These are phyloP conservation scores for Campaea margaritaria DNA, from an alignment of 2,888 invertebrate genomes.

Conservation along the genomic window DNA sequence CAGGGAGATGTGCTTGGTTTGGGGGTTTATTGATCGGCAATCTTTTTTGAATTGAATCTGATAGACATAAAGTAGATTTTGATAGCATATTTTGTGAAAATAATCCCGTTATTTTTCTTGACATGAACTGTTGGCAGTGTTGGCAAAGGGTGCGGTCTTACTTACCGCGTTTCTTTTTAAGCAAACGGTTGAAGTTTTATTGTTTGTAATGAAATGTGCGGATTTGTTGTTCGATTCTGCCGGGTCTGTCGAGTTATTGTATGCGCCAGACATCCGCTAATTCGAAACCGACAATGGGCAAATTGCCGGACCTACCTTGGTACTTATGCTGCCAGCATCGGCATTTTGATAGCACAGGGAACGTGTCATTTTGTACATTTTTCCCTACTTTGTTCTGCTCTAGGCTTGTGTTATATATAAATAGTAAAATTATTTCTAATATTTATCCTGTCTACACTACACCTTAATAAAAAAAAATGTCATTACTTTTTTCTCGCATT, in stretches of 20 bases:
- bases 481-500: background rate
- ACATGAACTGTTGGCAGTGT: slow-evolving; percentile 17
- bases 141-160: slow-evolving; percentile 23
- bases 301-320: background rate
- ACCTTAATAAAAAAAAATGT: background rate
- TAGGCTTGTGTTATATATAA: background rate
- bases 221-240: slow-evolving; percentile 16
- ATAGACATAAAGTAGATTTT: background rate
- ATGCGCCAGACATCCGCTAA: slow-evolving; percentile 31
- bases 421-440: too few species aligned
- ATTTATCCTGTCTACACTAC: background rate
- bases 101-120: background rate
- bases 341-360: slow-evolving; percentile 25
- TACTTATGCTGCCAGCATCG: background rate
- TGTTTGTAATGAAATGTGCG: slow-evolving; percentile 14
- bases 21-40: slow-evolving; percentile 54
- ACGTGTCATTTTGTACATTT: slow-evolving; percentile 8
- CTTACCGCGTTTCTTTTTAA: slow-evolving; percentile 13
- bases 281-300: slow-evolving; percentile 13
- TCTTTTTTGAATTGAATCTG: slow-evolving; percentile 30
- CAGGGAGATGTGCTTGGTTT: slow-evolving; percentile 35
- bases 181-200: too few species aligned
- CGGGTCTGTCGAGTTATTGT: slow-evolving; percentile 13
- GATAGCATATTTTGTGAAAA: background rate
- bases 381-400: background rate